Conservation (phyloP, 2,888 invertebrate species). For the Odontomyia ornata region DNA sequence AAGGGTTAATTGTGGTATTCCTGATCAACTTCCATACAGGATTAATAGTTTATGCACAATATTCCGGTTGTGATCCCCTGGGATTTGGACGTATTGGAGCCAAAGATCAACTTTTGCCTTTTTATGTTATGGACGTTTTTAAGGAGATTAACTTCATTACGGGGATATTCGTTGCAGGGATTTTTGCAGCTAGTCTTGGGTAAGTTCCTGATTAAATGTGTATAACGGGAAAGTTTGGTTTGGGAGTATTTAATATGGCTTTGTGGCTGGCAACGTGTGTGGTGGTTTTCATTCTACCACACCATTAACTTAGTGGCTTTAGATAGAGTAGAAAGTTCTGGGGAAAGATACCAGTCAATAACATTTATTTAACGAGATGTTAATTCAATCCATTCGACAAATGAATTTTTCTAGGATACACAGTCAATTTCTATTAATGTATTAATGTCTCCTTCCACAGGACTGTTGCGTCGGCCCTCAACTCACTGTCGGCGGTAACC, state of each 20-base stretch:
- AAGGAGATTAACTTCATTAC: slow-evolving; percentile 81
- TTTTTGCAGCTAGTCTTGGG: slow-evolving; percentile 96
- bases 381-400: neutral
- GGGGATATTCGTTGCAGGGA: slow-evolving; percentile 93
- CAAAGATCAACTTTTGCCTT: slow-evolving; percentile 84
- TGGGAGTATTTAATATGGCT: too few species aligned
- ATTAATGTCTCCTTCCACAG: slow-evolving; percentile 64
- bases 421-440: neutral
- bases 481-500: slow-evolving; percentile 90
- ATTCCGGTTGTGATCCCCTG: slow-evolving; percentile 86
- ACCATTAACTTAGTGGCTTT: too few species aligned
- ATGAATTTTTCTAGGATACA: neutral
- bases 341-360: too few species aligned
- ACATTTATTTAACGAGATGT: neutral
- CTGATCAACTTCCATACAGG: slow-evolving; percentile 89
- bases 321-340: too few species aligned
- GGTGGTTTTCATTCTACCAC: too few species aligned
- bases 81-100: slow-evolving; percentile 73
- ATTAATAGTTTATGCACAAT: slow-evolving; percentile 83
- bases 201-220: slow-evolving; percentile 61
- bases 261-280: too few species aligned
- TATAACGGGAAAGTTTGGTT: too few species aligned
- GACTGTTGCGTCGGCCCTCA: slow-evolving; percentile 94
- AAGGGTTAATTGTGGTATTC: slow-evolving; percentile 81
- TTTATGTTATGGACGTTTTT: slow-evolving; percentile 87